phyloP scores from a whole-genome alignment of 1,140 invertebrate species.

The Phocides pigmalion region DNA sequence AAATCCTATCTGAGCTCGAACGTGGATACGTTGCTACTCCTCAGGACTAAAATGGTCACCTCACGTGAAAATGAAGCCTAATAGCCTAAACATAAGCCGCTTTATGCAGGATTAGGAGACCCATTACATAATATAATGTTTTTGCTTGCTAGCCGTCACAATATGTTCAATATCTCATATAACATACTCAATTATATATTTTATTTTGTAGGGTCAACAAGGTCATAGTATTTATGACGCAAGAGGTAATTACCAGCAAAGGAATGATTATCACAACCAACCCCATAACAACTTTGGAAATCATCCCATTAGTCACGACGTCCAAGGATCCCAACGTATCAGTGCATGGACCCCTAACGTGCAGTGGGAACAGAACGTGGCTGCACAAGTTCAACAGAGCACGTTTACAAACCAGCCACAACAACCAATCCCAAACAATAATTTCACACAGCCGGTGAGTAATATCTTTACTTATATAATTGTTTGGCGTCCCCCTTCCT shows the following conservation, averaged over 20 bases:
- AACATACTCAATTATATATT: too few species aligned
- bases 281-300: not conserved
- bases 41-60: too few species aligned
- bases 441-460: constrained; percentile 14
- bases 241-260: constrained; percentile 26
- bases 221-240: constrained; percentile 9
- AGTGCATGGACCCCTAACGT: not conserved
- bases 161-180: too few species aligned
- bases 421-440: not conserved
- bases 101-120: too few species aligned
- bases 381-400: not conserved
- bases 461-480: too few species aligned
- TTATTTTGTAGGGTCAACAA: constrained; percentile 4
- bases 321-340: not conserved
- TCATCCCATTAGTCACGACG: not conserved
- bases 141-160: too few species aligned
- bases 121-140: too few species aligned
- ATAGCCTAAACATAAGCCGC: too few species aligned
- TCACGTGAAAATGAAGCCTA: too few species aligned
- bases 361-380: not conserved
- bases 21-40: too few species aligned
- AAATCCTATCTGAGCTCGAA: too few species aligned
- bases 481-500: too few species aligned
- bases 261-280: constrained; percentile 1
- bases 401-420: constrained; percentile 3